These are phyloP conservation scores for Danionella cerebrum DNA, from an alignment of 2,113 vertebrate genomes.

Conservation along the genomic window DNA sequence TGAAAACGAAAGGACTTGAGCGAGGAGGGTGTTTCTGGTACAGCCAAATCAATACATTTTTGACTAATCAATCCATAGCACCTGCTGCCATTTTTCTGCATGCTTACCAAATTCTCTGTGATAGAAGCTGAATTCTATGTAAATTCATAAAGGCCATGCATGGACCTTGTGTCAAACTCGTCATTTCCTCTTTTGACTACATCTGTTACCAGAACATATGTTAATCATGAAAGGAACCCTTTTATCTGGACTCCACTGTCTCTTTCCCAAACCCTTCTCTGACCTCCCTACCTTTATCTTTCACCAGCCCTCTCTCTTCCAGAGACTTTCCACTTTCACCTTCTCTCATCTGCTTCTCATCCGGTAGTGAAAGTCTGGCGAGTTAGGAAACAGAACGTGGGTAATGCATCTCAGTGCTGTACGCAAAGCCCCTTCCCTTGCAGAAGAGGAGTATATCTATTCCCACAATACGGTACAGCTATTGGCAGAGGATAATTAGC, in stretches of 20 bases:
- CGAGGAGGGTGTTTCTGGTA: no score
- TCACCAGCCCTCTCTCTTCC: neutral
- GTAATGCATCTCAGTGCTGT: slow-evolving; percentile 29
- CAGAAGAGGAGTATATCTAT: neutral
- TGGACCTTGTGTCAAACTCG: no score
- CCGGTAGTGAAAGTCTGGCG: slow-evolving; percentile 24
- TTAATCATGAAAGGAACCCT: slow-evolving; percentile 26
- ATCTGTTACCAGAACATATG: slow-evolving; percentile 13
- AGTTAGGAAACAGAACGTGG: slow-evolving; percentile 22
- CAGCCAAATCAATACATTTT: no score
- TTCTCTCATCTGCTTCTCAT: slow-evolving; percentile 54
- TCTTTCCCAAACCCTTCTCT: slow-evolving; percentile 3
- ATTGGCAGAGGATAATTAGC: neutral
- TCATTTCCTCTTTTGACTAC: neutral
- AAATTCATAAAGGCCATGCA: no score
- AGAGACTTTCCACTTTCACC: slow-evolving; percentile 23
- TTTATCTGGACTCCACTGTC: slow-evolving; percentile 16
- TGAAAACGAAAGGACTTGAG: no score
- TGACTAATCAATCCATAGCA: no score
- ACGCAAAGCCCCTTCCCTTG: neutral
- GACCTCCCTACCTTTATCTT: slow-evolving; percentile 27
- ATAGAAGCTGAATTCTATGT: no score
- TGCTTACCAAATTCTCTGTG: no score
- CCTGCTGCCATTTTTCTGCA: no score
- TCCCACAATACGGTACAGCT: neutral